These are phyloP conservation scores for Sarcophaga bullata DNA, from an alignment of 1,140 invertebrate species.

Conservation along the genomic window DNA sequence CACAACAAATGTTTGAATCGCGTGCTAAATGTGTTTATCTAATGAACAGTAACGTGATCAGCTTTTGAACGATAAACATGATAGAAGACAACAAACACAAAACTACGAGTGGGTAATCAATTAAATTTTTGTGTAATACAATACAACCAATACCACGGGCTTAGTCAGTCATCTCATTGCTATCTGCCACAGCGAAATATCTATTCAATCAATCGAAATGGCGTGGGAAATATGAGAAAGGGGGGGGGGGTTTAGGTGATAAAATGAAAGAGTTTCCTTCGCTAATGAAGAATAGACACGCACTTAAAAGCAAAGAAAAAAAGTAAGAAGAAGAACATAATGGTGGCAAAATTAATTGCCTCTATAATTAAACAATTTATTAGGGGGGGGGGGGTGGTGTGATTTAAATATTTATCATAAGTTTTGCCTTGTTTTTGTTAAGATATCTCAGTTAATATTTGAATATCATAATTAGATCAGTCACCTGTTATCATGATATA, in stretches of 20 bases:
- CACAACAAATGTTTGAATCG: not conserved
- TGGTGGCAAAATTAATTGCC: not conserved
- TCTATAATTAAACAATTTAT: slow-evolving; percentile 8
- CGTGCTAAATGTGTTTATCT: not conserved
- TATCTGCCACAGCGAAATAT: not conserved
- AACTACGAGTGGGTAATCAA: too few species aligned
- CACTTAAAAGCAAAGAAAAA: not conserved
- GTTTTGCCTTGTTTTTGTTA: not conserved
- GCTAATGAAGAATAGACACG: not conserved
- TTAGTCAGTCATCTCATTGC: too few species aligned
- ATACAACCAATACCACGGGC: too few species aligned
- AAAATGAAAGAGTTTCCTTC: not conserved
- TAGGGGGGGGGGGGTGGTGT: too few species aligned
- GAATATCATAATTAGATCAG: too few species aligned
- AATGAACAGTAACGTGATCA: not conserved
- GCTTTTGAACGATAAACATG: too few species aligned
- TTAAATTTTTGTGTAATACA: too few species aligned
- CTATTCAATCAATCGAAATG: not conserved
- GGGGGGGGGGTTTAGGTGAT: not conserved
- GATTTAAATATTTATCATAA: slow-evolving; percentile 4
- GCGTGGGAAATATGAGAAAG: too few species aligned
- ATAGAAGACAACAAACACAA: too few species aligned
- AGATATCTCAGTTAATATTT: too few species aligned
- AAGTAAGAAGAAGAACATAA: not conserved
- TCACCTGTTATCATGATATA: too few species aligned